phyloP scores from a whole-genome alignment of 2,888 invertebrate genomes.

The Polia nebulosa region DNA sequence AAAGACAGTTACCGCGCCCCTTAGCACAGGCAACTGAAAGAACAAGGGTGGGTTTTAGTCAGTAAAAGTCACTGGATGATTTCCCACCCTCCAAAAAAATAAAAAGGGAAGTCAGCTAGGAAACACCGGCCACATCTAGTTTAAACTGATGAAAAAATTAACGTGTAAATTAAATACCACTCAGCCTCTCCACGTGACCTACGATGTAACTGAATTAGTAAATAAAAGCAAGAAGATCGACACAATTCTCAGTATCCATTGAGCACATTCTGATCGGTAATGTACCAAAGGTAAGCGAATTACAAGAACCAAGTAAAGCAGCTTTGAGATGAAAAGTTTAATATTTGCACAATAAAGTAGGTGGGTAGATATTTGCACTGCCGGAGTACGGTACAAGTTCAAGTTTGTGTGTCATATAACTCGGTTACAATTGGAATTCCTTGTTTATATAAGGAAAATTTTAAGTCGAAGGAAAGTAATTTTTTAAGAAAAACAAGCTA shows the following conservation, averaged over 20 bases:
- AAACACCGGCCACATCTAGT: no score
- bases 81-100: no score
- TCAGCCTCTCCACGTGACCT: no score
- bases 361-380: slow-evolving; percentile 22
- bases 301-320: neutral
- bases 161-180: no score
- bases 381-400: slow-evolving; percentile 13
- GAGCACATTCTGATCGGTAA: neutral
- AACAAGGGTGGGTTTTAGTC: no score
- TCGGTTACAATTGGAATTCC: slow-evolving; percentile 20
- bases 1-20: no score
- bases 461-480: slow-evolving; percentile 1
- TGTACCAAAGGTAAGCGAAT: slow-evolving; percentile 18
- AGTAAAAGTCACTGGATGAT: no score
- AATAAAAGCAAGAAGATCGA: neutral
- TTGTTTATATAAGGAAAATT: slow-evolving; percentile 2
- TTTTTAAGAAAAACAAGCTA: slow-evolving; percentile 5
- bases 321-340: slow-evolving; percentile 21
- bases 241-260: neutral
- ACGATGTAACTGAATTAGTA: no score
- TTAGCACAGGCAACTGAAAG: no score
- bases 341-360: slow-evolving; percentile 37
- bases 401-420: slow-evolving; percentile 38
- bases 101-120: no score
- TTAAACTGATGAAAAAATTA: no score